Evolutionary conservation across 2,888 invertebrate species (phyloP).

Genomic region (Eumacrocentrus americanus): DNA sequence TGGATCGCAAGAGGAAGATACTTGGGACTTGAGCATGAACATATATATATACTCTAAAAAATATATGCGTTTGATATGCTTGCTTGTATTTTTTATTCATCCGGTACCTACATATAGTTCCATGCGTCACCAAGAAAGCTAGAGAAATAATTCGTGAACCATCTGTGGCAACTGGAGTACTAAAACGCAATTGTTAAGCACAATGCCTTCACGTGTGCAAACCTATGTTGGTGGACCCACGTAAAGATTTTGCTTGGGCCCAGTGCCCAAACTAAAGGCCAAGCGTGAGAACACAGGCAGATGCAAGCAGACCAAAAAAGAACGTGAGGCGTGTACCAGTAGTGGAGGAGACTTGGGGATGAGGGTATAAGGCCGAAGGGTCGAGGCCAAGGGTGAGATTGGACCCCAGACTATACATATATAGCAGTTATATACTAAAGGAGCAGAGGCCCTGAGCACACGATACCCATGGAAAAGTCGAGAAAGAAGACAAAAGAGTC

Average conservation of each 20-base stretch:
- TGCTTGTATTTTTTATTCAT: too few species aligned
- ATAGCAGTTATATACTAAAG: too few species aligned
- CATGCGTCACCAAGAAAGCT: too few species aligned
- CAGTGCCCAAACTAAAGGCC: slow-evolving; percentile 9
- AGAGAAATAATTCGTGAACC: too few species aligned
- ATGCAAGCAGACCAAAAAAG: slow-evolving; percentile 16
- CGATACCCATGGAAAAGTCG: too few species aligned
- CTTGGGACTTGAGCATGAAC: not conserved
- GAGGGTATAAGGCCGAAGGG: slow-evolving; percentile 13
- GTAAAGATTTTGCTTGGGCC: slow-evolving; percentile 10
- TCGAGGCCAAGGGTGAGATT: slow-evolving; percentile 21
- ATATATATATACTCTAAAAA: not conserved
- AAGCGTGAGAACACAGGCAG: slow-evolving; percentile 29
- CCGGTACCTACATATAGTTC: too few species aligned
- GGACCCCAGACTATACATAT: slow-evolving; percentile 1
- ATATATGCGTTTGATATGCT: too few species aligned
- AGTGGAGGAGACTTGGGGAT: slow-evolving; percentile 6
- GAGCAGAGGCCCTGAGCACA: too few species aligned
- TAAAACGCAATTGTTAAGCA: not conserved
- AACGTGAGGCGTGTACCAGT: slow-evolving; percentile 5
- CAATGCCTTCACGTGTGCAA: not conserved
- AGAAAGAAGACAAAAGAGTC: too few species aligned
- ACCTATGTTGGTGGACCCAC: slow-evolving; percentile 7
- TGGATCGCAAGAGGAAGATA: not conserved
- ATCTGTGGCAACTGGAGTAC: too few species aligned